These are phyloP conservation scores for Peromyscus californicus DNA, from an alignment of 2,113 vertebrate species.

Conservation along the genomic window DNA sequence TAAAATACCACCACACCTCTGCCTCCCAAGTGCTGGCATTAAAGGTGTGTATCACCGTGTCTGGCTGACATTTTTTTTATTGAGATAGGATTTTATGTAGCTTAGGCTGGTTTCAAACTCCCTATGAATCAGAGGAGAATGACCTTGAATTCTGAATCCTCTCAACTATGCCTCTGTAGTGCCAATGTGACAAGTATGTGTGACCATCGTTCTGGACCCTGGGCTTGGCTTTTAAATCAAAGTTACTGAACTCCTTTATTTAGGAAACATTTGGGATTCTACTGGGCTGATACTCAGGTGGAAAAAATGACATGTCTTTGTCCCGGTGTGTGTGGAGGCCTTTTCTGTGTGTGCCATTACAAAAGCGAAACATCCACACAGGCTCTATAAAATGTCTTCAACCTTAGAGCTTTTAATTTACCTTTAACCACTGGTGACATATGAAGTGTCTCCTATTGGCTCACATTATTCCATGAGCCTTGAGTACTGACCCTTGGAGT, in stretches of 20 bases:
- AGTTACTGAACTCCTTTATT: conserved; percentile 56
- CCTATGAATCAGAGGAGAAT: not conserved
- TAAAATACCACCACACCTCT: too few species aligned
- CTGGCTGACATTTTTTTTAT: not conserved
- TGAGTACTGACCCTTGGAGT: conserved; percentile 29
- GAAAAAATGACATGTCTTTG: conserved; percentile 55
- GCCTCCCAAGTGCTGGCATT: not conserved
- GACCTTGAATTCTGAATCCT: not conserved
- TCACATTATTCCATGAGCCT: not conserved
- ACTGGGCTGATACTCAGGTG: conserved; percentile 25
- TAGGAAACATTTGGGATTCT: conserved; percentile 63
- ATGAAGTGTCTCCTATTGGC: conserved; percentile 29
- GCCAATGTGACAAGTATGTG: not conserved
- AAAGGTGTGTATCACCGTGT: not conserved
- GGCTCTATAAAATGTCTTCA: not conserved
- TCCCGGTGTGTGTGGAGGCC: not conserved
- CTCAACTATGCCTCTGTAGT: not conserved
- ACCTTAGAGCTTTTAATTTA: not conserved
- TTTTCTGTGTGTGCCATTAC: conserved; percentile 40
- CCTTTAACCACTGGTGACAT: not conserved
- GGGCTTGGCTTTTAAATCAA: conserved; percentile 63
- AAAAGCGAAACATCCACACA: not conserved
- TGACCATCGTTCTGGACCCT: not conserved
- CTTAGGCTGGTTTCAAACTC: not conserved
- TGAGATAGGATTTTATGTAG: not conserved